Conservation (phyloP, 2,113 vertebrate species). For the Mionectes macconnelli region DNA sequence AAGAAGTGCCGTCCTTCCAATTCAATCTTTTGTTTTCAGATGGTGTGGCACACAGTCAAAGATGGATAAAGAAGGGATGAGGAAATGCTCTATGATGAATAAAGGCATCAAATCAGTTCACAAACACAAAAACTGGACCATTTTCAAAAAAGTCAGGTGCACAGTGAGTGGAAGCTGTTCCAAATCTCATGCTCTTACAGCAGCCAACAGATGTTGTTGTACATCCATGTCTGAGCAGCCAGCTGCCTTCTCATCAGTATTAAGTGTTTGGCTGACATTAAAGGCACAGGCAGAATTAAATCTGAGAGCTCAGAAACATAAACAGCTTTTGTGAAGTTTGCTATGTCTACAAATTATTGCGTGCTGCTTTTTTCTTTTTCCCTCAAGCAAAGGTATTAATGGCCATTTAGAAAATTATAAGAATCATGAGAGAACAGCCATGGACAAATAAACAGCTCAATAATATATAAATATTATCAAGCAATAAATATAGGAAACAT, state of each 20-base stretch:
- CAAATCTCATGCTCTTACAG: conserved; percentile 18
- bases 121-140: conserved; percentile 38
- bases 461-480: background rate
- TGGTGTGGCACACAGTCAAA: conserved; percentile 19
- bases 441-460: background rate
- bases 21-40: conserved; percentile 11
- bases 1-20: background rate
- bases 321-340: background rate
- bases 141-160: conserved; percentile 62
- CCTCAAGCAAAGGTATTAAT: background rate
- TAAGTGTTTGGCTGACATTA: conserved; percentile 17
- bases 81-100: background rate
- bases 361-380: background rate
- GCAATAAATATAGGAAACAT: background rate
- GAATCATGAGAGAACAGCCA: background rate
- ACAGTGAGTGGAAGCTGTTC: conserved; percentile 27
- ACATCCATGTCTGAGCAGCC: conserved; percentile 26
- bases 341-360: background rate
- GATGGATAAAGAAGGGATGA: background rate
- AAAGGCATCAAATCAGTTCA: conserved; percentile 29
- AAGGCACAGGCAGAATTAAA: conserved; percentile 1
- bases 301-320: background rate
- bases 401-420: background rate
- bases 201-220: conserved; percentile 48
- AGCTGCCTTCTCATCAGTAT: conserved; percentile 38